Evolutionary conservation across 2,113 vertebrate genomes (phyloP), one percentile per base, ranked within the genome.

Genomic region (Taxidea taxus): DNA sequence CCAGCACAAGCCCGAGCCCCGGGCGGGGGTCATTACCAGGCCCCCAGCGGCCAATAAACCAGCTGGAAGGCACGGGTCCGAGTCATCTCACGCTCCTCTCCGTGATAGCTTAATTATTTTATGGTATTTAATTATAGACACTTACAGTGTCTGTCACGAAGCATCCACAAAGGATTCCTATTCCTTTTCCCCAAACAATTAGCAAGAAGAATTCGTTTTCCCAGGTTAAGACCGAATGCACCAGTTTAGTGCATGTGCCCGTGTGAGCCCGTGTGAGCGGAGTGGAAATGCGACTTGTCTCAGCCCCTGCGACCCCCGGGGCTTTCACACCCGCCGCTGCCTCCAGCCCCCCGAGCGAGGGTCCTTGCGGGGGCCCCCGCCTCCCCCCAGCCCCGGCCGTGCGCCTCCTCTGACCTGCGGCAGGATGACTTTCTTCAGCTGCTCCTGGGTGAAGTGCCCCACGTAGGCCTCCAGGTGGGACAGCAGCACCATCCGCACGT

Each of bases 381-480:
- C 18, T 49, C 47, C 66, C 47, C 31, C 80, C 5, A 47, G 70
- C 29, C 25, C 72, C 64, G n/a, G 15, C 42, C 12, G 7, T 37
- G 20, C 56, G n/a, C 23, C 13, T 6, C 27, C 6, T 7, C 87
- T 96, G 29, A 99, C 99, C 99, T 99, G 99, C 97, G 99, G 99
- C 98, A 99, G 91, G 92, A 99, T 99, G 97, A 99, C 99, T 91
- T 99, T 99, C 98, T 99, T 99, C 87, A 99, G 98, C 94, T 99
- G 99, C 37, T 99, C 99, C 12, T 90, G 98, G 11, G 99, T 98
- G 97, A 99, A 99, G 82, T 99, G 99, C 91, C 99, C 99, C 0
- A 99, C 99, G 0, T 99, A 99, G 97, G 99, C 98, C 80, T 99
- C 99, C 25, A 99, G 99, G 98, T 99, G 99, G 72, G 99, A 99